A percentile compares a stretch with the other conserved stretches of the same genome.
phyloP scores from a whole-genome alignment of 2,888 invertebrate genomes.

The Mechanitis messenoides region DNA sequence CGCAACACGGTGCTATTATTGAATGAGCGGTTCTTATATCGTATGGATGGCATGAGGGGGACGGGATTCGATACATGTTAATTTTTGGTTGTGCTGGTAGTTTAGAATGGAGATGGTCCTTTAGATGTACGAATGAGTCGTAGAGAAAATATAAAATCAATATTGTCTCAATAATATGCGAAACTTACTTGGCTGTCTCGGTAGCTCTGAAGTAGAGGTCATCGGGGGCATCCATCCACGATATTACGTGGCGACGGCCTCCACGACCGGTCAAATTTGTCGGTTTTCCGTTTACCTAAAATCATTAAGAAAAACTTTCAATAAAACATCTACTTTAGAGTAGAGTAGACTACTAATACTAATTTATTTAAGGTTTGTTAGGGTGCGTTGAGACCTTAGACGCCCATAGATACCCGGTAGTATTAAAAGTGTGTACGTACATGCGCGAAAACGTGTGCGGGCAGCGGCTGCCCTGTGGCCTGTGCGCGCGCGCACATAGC shows the following conservation, averaged over 20 bases:
- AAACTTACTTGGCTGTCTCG: conserved; percentile 89
- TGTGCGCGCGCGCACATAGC: conserved; percentile 81
- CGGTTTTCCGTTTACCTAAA: conserved; percentile 86
- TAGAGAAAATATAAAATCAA: background rate
- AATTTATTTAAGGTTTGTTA: no score
- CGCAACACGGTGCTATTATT: background rate
- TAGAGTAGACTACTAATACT: no score
- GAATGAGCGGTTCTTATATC: no score
- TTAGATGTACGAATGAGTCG: background rate
- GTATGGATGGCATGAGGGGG: no score
- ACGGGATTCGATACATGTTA: no score
- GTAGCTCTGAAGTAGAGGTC: conserved; percentile 97
- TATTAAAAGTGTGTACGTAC: conserved; percentile 47
- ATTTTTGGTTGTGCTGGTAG: no score
- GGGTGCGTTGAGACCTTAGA: no score
- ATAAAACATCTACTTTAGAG: no score
- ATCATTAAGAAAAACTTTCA: background rate
- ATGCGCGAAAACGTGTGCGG: conserved; percentile 81
- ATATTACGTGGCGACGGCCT: conserved; percentile 93
- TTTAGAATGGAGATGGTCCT: no score
- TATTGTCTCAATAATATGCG: background rate
- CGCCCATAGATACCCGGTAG: background rate
- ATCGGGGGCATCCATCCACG: conserved; percentile 98
- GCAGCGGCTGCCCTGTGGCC: conserved; percentile 81
- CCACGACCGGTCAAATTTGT: conserved; percentile 87